A percentile compares a stretch with the other conserved stretches of the same genome.
Evolutionary conservation across 2,113 vertebrate genomes (phyloP).

Genomic region (Pionites leucogaster): DNA sequence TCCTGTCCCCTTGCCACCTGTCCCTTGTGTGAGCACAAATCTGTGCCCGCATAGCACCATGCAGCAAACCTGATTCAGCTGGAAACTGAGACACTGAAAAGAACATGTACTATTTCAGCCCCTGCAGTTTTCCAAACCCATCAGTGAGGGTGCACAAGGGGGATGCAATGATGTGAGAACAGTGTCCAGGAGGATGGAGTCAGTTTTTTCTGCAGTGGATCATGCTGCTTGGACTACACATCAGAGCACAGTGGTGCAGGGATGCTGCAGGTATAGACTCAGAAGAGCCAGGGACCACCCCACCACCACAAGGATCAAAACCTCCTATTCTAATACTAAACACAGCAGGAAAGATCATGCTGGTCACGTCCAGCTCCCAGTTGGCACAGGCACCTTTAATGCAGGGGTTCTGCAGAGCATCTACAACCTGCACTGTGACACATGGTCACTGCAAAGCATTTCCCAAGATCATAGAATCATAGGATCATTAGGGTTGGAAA

Average conservation of each 20-base stretch:
- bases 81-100: neutral
- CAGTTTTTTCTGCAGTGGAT: neutral
- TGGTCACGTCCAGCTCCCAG: neutral
- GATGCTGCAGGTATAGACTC: neutral
- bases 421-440: accelerated
- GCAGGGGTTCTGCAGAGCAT: neutral
- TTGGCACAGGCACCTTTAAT: neutral
- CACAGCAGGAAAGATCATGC: accelerated
- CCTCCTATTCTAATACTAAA: neutral
- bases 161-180: neutral
- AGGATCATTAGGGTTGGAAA: neutral
- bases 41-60: neutral
- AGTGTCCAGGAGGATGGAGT: neutral
- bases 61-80: neutral
- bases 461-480: neutral
- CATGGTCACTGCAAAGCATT: accelerated
- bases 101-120: accelerated
- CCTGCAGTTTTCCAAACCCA: neutral
- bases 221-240: neutral
- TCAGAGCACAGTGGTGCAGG: accelerated
- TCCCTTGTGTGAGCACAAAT: neutral
- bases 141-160: neutral
- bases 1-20: accelerated
- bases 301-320: neutral
- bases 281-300: neutral